These are phyloP conservation scores for Lysandra bellargus DNA, from an alignment of 2,888 invertebrate genomes.

Conservation along the genomic window DNA sequence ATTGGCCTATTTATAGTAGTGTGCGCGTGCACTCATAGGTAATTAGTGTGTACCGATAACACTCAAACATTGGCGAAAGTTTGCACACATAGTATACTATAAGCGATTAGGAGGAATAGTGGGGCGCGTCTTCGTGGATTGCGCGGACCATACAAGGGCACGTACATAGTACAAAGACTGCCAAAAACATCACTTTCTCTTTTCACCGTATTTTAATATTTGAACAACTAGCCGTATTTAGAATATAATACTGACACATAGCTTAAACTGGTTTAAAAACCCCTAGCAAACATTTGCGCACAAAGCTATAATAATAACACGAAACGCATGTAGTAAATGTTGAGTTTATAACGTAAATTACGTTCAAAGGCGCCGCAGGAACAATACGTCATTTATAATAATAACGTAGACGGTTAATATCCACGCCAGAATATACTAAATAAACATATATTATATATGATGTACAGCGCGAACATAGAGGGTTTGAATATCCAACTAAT, in stretches of 20 bases:
- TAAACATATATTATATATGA: neutral
- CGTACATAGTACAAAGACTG: too few relatives aligned
- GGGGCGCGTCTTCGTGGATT: too few relatives aligned
- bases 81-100: too few relatives aligned
- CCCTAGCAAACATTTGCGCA: neutral
- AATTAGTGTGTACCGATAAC: too few relatives aligned
- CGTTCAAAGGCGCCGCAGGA: slow-evolving; percentile 17
- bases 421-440: slow-evolving; percentile 14
- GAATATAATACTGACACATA: neutral
- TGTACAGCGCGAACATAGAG: neutral
- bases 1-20: too few relatives aligned
- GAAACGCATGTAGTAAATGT: slow-evolving; percentile 8
- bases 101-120: too few relatives aligned
- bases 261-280: neutral
- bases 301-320: neutral
- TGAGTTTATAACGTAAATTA: slow-evolving; percentile 21
- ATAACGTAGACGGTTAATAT: slow-evolving; percentile 22
- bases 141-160: too few relatives aligned
- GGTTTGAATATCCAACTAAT: neutral
- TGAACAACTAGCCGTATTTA: too few relatives aligned
- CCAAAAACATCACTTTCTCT: neutral
- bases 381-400: slow-evolving; percentile 26
- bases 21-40: too few relatives aligned
- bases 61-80: too few relatives aligned
- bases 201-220: too few relatives aligned